These are phyloP conservation scores for Microchrysa polita DNA, from an alignment of 2,888 invertebrate genomes.

Conservation along the genomic window DNA sequence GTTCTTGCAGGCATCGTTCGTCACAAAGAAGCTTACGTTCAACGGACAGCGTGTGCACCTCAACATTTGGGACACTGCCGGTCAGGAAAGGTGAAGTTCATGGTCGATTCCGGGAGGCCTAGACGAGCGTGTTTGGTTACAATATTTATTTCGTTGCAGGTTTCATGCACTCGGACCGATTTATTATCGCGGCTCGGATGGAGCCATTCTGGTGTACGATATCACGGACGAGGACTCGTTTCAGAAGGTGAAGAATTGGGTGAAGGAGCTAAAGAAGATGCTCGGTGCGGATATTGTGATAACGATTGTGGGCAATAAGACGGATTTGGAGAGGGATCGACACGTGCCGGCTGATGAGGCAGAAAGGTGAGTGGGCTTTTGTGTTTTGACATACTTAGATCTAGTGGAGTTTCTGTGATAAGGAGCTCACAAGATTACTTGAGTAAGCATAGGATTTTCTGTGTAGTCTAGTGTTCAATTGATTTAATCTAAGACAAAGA, in stretches of 20 bases:
- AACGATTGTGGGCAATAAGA: constrained; percentile 96
- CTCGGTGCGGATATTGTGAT: constrained; percentile 91
- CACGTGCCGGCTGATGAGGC: constrained; percentile 87
- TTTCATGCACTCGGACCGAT: constrained; percentile 98
- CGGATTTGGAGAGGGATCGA: constrained; percentile 91
- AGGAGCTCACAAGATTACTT: too few relatives aligned
- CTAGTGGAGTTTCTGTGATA: too few relatives aligned
- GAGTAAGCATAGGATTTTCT: too few relatives aligned
- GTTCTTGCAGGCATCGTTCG: constrained; percentile 86
- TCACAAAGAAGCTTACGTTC: constrained; percentile 92
- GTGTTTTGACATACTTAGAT: too few relatives aligned
- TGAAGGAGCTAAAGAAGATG: constrained; percentile 96
- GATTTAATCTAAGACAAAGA: too few relatives aligned
- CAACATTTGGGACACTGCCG: constrained; percentile 98
- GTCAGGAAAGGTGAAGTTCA: constrained; percentile 85
- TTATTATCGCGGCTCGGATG: constrained; percentile 97
- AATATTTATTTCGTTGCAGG: constrained; percentile 50
- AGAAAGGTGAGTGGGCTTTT: constrained; percentile 80
- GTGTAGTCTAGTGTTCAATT: too few relatives aligned
- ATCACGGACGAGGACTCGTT: constrained; percentile 98
- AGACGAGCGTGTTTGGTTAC: constrained; percentile 3
- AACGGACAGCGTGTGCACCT: constrained; percentile 89
- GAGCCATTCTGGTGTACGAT: constrained; percentile 97
- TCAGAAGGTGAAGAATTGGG: constrained; percentile 98
- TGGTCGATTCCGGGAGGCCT: not conserved